A percentile compares a stretch with the other conserved stretches of the same genome.
Evolutionary conservation across 2,113 vertebrate species (phyloP).

Genomic region (Laterallus jamaicensis): DNA sequence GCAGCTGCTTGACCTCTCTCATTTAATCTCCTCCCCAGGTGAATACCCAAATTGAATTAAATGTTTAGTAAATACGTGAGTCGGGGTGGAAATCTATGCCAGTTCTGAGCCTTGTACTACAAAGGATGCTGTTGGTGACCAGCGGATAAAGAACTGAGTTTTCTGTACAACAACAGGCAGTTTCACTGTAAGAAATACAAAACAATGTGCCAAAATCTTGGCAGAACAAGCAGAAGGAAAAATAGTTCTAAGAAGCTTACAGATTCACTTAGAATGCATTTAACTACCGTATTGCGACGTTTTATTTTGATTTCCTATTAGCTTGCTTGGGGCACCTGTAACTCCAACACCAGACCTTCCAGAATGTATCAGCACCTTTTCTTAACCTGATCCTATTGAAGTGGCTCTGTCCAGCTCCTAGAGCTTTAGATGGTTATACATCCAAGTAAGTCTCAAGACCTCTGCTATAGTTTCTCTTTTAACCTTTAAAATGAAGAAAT

Average conservation of each 20-base stretch:
- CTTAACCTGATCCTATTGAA: neutral
- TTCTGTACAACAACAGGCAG: neutral
- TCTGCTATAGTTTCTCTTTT: neutral
- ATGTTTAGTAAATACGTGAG: constrained; percentile 62
- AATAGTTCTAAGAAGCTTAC: neutral
- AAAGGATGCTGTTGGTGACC: neutral
- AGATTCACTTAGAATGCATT: neutral
- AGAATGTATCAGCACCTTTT: neutral
- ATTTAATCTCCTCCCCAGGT: constrained; percentile 43
- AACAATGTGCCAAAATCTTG: neutral
- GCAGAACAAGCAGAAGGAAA: neutral
- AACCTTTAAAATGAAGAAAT: neutral
- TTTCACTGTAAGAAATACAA: neutral
- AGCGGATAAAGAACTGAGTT: neutral
- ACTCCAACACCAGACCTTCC: neutral
- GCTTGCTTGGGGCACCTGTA: neutral
- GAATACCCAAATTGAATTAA: constrained; percentile 65
- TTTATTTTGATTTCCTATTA: neutral
- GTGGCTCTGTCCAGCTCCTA: neutral
- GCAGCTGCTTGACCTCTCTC: constrained; percentile 72
- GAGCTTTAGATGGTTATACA: neutral
- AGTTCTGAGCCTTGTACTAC: neutral
- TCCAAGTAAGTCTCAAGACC: neutral
- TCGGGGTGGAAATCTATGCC: neutral
- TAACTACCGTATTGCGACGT: neutral